Base-by-base conservation (phyloP, 2,797 vertebrate species). In the Bradypodion pumilum region DNA sequence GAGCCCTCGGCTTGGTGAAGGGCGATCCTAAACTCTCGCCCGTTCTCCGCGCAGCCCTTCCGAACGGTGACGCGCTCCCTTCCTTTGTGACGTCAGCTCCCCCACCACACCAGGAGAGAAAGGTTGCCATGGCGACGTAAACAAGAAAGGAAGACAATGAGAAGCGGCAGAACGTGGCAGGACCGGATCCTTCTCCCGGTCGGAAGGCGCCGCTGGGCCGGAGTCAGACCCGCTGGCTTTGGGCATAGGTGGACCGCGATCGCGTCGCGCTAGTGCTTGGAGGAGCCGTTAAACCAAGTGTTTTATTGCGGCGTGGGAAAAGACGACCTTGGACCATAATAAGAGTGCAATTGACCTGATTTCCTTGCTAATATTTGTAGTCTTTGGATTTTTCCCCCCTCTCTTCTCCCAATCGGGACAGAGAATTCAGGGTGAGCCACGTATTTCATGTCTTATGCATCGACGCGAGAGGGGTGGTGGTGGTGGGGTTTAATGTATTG, bases 81-180 rank as follows among this genome's bases (percentile, higher is more conserved):
- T 0, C 60, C 13, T 4, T 78, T 82, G 9, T 88, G 83, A 88
- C 70, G 60, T 3, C 9, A 0, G 19, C 2, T 69, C 40, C 0
- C 0, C 0, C 82, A 73, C 0, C 7, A 87, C 89, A 80, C 69
- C 86, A 0, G 52, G 37, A 70, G 63, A 12, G 5, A 90, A 9
- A 75, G 86, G 95, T 95, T 91, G 16, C 92, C 92, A 49, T 52
- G 85, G 87, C 86, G 65, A 80, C 29, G 56, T 82, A 86, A 89
- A 92, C 93, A 88, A 65, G 49, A 7, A 7, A 19, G 74, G 2
- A 27, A 2, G 78, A 35, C 7, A 25, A 81, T 16, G 62, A 52
- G 85, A 56, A 56, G 73, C 15, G 37, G 23, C 1, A 0, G 62
- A 73, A 82, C 74, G 75, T n/a, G 0, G 8, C 19, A 56, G 32